Evolutionary conservation across 2,113 vertebrate species (phyloP).

Genomic region (Phycodurus eques): DNA sequence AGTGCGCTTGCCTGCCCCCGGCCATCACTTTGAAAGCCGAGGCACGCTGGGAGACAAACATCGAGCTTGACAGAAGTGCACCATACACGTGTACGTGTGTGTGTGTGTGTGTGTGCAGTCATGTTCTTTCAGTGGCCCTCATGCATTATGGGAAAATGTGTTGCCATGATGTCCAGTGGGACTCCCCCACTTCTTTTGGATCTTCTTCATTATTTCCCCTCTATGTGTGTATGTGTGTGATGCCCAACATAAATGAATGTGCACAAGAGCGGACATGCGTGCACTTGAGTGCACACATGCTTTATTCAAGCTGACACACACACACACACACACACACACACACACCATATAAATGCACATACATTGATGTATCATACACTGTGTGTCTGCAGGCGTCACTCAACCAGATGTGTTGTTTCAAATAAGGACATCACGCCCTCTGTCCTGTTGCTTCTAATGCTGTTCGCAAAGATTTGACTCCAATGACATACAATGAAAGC

Average conservation of each 20-base stretch:
- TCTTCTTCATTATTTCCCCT: slow-evolving; percentile 5
- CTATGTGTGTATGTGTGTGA: slow-evolving; percentile 1
- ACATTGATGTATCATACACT: neutral
- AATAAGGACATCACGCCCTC: neutral
- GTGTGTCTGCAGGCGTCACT: neutral
- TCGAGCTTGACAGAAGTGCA: slow-evolving; percentile 57
- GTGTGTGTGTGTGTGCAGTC: slow-evolving; percentile 5
- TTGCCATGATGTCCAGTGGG: slow-evolving; percentile 33
- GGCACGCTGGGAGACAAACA: slow-evolving; percentile 64
- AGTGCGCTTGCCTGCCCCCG: slow-evolving; percentile 13
- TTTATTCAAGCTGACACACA: slow-evolving; percentile 31
- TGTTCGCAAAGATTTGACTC: neutral
- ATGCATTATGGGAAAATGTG: slow-evolving; percentile 48
- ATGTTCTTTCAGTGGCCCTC: slow-evolving; percentile 31
- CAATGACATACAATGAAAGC: no score
- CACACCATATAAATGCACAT: neutral
- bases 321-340: slow-evolving; percentile 21
- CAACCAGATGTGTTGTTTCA: neutral
- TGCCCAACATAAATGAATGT: slow-evolving; percentile 34
- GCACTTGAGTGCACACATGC: slow-evolving; percentile 35
- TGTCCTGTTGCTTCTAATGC: neutral
- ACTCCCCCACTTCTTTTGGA: slow-evolving; percentile 6
- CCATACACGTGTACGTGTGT: slow-evolving; percentile 9
- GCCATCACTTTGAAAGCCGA: slow-evolving; percentile 50
- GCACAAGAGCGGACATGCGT: slow-evolving; percentile 23